Base-by-base conservation (phyloP, 2,113 vertebrate species). In the Cebidichthys violaceus region DNA sequence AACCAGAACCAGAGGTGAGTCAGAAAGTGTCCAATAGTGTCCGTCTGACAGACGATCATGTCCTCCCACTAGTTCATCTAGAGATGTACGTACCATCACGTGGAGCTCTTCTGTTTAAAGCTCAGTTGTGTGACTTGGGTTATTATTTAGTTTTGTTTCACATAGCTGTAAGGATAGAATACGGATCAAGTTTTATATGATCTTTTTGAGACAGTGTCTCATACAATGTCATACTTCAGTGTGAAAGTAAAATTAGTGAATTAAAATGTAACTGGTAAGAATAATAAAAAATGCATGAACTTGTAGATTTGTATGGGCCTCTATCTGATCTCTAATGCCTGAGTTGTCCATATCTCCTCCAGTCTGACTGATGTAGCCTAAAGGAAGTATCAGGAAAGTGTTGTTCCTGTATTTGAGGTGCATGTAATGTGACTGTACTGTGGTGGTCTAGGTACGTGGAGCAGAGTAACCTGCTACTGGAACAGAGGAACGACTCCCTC, bases 1-100 rank as follows among this genome's bases (percentile, higher is more conserved):
- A 96, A 97, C 83, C 96, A 98, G 61, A 99, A 97, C 92, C 98
- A 99, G 94, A 98, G 96, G 98, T 99, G 91, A 95, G 93, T 79
- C 6, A 2, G 1, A 43, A 50, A 41, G 65, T 41, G 17, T 55
- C 33, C 9, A 11, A 15, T 9, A 7, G 43, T 11, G 18, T 22
- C 20, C 9, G 7, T 9, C 39, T 13, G 41, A 14, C 39, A 43
- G 10, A 59, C 22, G 11, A 74, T 68, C 54, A 54, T 10, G 24
- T 15, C 8, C 31, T 31, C 3, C 27, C 27, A 14, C 3, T 20
- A 9, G 15, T 61, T 45, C 37, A 4, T n/a, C 33, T 61, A 24
- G 33, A 66, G 31, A 64, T 31, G 7, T 55, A 18, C 15, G 8
- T 22, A 39, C 10, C 10, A 73, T 22, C 11, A 57, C 27, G 14